Conservation (phyloP, 2,888 invertebrate species). For the Plusia festucae region DNA sequence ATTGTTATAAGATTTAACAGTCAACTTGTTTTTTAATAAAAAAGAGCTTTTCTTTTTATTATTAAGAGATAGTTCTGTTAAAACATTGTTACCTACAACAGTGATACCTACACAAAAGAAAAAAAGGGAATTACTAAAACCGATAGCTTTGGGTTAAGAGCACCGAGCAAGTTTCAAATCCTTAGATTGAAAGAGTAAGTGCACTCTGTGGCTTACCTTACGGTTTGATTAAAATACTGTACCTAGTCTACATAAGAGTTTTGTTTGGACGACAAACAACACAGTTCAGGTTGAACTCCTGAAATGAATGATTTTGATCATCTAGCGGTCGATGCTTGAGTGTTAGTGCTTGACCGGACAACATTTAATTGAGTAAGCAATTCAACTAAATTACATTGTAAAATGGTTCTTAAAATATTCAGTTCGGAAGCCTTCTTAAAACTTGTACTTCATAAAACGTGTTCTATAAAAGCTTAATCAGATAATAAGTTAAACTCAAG, state of each 20-base stretch:
- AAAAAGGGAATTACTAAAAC: neutral
- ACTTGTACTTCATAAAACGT: conserved; percentile 57
- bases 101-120: too few species aligned
- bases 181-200: neutral
- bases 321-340: neutral
- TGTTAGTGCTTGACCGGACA: neutral
- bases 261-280: neutral
- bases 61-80: too few species aligned
- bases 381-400: conserved; percentile 3
- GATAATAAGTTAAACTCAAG: conserved; percentile 71
- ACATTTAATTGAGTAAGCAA: neutral
- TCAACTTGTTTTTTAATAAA: too few species aligned
- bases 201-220: neutral
- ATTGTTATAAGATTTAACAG: too few species aligned
- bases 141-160: too few species aligned
- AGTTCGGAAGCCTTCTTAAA: conserved; percentile 49
- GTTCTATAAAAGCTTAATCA: conserved; percentile 71
- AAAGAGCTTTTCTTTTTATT: too few species aligned
- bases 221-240: neutral
- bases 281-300: neutral
- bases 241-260: neutral
- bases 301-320: neutral
- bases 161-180: neutral
- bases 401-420: neutral
- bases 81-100: too few species aligned